Percentiles rank a stretch among this genome's conserved stretches.
These are phyloP conservation scores for Endomychus coccineus DNA, from an alignment of 2,888 invertebrate genomes.

Conservation along the genomic window DNA sequence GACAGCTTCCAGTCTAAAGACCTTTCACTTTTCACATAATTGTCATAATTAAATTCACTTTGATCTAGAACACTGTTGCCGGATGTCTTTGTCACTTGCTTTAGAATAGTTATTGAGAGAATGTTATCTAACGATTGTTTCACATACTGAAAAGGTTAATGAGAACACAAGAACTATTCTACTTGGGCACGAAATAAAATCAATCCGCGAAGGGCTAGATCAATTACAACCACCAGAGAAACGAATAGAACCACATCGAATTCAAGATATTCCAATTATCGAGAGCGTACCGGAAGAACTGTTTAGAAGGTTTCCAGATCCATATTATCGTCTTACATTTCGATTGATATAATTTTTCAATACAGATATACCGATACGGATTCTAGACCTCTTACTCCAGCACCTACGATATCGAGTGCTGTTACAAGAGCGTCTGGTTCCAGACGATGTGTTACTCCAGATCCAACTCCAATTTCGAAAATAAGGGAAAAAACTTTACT, in stretches of 20 bases:
- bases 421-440: slow-evolving; percentile 61
- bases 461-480: slow-evolving; percentile 48
- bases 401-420: slow-evolving; percentile 68
- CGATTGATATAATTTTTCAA: too few species aligned
- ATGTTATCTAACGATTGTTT: too few species aligned
- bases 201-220: slow-evolving; percentile 34
- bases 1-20: too few species aligned
- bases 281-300: slow-evolving; percentile 69
- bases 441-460: slow-evolving; percentile 64
- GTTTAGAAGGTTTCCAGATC: slow-evolving; percentile 50
- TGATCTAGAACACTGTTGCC: too few species aligned
- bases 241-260: slow-evolving; percentile 11
- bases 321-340: neutral
- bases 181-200: slow-evolving; percentile 37
- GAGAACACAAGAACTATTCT: slow-evolving; percentile 12
- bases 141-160: too few species aligned
- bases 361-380: slow-evolving; percentile 79
- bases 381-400: slow-evolving; percentile 73
- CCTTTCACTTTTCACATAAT: too few species aligned
- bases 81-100: too few species aligned
- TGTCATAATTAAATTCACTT: too few species aligned
- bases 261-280: slow-evolving; percentile 38
- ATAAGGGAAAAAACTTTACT: slow-evolving; percentile 55
- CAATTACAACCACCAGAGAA: slow-evolving; percentile 26
- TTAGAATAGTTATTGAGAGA: too few species aligned